phyloP scores from a whole-genome alignment of 2,888 invertebrate species.

The Trachelus tabidus region DNA sequence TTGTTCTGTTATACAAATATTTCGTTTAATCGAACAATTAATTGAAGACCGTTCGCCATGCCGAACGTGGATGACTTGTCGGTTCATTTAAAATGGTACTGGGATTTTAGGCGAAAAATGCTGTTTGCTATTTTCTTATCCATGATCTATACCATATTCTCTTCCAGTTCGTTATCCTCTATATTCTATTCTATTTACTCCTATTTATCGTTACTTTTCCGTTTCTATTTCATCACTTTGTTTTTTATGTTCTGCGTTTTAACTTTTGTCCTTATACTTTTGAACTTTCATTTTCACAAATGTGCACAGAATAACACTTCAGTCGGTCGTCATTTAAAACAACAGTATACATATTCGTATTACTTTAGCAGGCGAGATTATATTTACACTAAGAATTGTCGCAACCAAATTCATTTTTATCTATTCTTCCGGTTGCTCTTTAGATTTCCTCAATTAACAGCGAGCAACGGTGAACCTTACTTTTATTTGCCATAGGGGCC shows the following conservation, averaged over 20 bases:
- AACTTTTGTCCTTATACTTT: background rate
- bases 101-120: background rate
- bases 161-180: constrained; percentile 9
- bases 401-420: background rate
- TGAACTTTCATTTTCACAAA: background rate
- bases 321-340: background rate
- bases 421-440: background rate
- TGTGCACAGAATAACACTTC: background rate
- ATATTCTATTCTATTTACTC: constrained; percentile 5
- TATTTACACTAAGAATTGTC: background rate
- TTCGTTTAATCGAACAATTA: constrained; percentile 4
- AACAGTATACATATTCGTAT: background rate
- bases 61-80: background rate
- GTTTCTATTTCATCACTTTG: background rate
- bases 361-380: background rate
- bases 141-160: constrained; percentile 12
- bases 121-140: background rate
- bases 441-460: background rate
- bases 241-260: background rate
- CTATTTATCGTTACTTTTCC: constrained; percentile 7
- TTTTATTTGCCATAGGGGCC: background rate
- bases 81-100: background rate
- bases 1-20: constrained; percentile 9
- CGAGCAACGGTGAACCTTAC: background rate
- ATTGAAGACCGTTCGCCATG: background rate